Conservation (phyloP, 1,140 invertebrate genomes). For the Cydia strobilella region DNA sequence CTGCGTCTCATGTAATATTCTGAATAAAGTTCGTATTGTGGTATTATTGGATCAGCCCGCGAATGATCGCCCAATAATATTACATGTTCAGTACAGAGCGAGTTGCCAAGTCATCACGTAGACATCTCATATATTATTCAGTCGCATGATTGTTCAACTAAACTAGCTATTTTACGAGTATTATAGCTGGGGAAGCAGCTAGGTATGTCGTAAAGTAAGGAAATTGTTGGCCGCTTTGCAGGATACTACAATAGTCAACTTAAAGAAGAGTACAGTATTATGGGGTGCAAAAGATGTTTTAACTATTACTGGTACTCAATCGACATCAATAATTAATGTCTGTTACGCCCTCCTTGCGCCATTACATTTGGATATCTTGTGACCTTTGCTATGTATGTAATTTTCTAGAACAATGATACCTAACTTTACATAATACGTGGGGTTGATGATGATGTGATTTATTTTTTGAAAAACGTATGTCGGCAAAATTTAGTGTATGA, state of each 20-base stretch:
- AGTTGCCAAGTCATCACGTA: constrained; percentile 23
- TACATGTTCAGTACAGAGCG: neutral
- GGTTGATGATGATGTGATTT: no score
- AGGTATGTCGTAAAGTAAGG: constrained; percentile 2
- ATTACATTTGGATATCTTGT: no score
- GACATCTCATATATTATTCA: constrained; percentile 29
- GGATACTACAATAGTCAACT: neutral
- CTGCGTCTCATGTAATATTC: neutral
- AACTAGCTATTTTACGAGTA: constrained; percentile 22
- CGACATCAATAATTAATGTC: no score
- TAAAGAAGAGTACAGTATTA: no score
- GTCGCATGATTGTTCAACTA: constrained; percentile 22
- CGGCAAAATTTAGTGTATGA: no score
- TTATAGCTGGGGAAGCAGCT: constrained; percentile 7
- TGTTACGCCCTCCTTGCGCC: no score
- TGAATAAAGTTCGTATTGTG: neutral
- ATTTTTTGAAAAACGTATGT: no score
- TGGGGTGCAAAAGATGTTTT: neutral
- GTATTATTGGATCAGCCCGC: neutral
- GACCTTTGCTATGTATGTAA: no score
- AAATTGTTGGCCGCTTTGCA: neutral
- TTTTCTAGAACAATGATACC: no score
- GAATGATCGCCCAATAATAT: constrained; percentile 21
- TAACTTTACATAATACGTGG: no score
- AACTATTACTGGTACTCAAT: neutral